A percentile compares a stretch with the other conserved stretches of the same genome.
These are phyloP conservation scores for Papilio dardanus DNA, from an alignment of 1,140 invertebrate species.

Conservation along the genomic window DNA sequence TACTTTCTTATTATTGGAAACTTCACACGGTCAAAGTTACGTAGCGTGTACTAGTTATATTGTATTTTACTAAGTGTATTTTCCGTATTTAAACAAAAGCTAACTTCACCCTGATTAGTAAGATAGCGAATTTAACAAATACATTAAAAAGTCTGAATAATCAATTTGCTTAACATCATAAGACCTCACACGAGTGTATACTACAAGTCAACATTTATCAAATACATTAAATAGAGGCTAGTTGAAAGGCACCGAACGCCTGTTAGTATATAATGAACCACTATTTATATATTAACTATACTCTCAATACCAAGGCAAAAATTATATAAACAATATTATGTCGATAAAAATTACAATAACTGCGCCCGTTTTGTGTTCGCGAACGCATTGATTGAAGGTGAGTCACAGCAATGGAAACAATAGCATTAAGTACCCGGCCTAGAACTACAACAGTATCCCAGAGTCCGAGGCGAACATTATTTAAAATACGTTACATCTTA, in stretches of 20 bases:
- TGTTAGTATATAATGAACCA: conserved; percentile 19
- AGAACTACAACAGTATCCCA: neutral
- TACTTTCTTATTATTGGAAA: neutral
- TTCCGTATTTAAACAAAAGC: too few species aligned
- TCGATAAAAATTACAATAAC: conserved; percentile 10
- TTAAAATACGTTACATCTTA: conserved; percentile 45
- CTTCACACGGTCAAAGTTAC: neutral
- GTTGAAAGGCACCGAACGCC: conserved; percentile 23
- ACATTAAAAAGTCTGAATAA: conserved; percentile 28
- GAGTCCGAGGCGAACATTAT: conserved; percentile 36
- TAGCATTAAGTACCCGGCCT: conserved; percentile 18
- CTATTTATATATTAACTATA: conserved; percentile 25
- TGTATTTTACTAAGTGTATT: too few species aligned
- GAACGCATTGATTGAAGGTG: conserved; percentile 2
- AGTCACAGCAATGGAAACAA: conserved; percentile 34
- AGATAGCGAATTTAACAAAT: conserved; percentile 18
- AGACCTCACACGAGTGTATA: conserved; percentile 13
- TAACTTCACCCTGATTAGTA: conserved; percentile 2
- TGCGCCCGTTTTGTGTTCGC: conserved; percentile 1
- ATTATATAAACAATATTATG: conserved; percentile 12
- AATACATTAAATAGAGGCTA: conserved; percentile 9
- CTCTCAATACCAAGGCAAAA: conserved; percentile 23
- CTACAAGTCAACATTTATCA: conserved; percentile 14
- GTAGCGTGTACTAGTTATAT: neutral
- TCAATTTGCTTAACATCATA: conserved; percentile 14